Base-by-base conservation (phyloP, 1,140 invertebrate genomes). In the Lepidurus arcticus region DNA sequence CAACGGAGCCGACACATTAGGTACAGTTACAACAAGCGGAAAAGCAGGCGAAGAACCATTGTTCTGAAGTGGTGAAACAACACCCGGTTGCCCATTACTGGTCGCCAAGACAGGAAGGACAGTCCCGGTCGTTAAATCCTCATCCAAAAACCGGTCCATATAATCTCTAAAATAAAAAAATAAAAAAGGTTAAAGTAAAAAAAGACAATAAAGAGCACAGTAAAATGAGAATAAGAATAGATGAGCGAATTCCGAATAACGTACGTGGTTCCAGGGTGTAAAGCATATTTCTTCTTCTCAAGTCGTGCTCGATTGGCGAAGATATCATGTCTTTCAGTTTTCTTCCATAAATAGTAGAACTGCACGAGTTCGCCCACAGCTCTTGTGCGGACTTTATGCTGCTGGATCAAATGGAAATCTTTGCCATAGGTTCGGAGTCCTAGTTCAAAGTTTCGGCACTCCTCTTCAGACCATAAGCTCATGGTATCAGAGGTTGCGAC, bases 261-360 rank as follows among this genome's bases (percentile, higher is more conserved):
- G 53, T 65, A 65, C 87, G 88, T 89, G 43, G 87, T 90, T 77
- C 93, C 93, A 1, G 93, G 93, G 87, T 95, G 92, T 75, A 95
- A 84, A 10, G 91, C 90, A 85, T 94, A 95, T 85, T 94, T 94
- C 83, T 94, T 94, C 85, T 95, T 95, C 83, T 94, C 93, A 78
- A 94, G 85, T 79, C 93, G 85, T 16, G 90, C 91, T 87, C 93
- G 93, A 82, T 92, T 93, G 4, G 92, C 92, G 87, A 94, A 95
- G 5, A 92, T 91, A 86, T 98, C 97, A 85, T 98, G 95, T 65
- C 97, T 87, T 85, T 98, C 96, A 74, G 97, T 98, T 87, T 98
- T 99, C 85, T 99, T 99, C 97, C 97, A 99, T 44, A 98, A 88
- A 84, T 99, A 99, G 87, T 99, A 99, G 87, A 98, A 98, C 84